Conservation (phyloP, 2,888 invertebrate species). For the Toxonevra muliebris region DNA sequence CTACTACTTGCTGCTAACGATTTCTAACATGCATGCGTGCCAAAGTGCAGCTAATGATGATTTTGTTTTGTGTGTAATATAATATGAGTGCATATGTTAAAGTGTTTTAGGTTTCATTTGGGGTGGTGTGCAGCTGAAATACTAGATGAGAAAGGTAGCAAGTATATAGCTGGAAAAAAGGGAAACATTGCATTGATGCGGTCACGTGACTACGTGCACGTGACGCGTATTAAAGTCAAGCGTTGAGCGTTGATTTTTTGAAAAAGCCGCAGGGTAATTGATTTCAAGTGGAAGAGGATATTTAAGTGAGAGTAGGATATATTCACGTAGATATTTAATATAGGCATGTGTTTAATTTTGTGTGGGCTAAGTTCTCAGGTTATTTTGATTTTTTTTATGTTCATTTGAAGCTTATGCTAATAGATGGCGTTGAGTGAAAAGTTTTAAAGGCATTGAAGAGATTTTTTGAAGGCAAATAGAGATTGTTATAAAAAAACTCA, state of each 20-base stretch:
- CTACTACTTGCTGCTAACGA: neutral
- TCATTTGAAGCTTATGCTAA: too few relatives aligned
- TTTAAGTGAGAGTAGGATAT: too few relatives aligned
- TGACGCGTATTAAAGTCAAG: conserved; percentile 39
- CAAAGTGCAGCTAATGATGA: conserved; percentile 27
- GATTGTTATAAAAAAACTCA: too few relatives aligned
- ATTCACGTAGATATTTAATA: too few relatives aligned
- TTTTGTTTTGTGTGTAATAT: conserved; percentile 27
- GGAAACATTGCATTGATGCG: conserved; percentile 10
- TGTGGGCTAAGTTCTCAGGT: too few relatives aligned
- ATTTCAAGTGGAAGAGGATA: neutral
- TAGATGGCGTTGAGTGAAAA: too few relatives aligned
- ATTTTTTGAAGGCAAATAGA: too few relatives aligned
- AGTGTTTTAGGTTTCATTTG: neutral
- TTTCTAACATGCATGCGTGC: conserved; percentile 16
- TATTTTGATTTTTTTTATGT: too few relatives aligned
- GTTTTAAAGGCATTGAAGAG: too few relatives aligned
- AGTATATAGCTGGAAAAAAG: neutral
- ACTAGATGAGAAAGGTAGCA: neutral
- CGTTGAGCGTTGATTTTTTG: conserved; percentile 1
- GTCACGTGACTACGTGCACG: conserved; percentile 43
- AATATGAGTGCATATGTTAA: conserved; percentile 22
- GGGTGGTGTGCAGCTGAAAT: neutral
- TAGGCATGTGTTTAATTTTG: too few relatives aligned
- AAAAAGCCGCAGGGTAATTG: conserved; percentile 1